Evolutionary conservation across 1,140 invertebrate genomes (phyloP), one percentile per base, ranked within the genome.

Genomic region (Halyomorpha halys): DNA sequence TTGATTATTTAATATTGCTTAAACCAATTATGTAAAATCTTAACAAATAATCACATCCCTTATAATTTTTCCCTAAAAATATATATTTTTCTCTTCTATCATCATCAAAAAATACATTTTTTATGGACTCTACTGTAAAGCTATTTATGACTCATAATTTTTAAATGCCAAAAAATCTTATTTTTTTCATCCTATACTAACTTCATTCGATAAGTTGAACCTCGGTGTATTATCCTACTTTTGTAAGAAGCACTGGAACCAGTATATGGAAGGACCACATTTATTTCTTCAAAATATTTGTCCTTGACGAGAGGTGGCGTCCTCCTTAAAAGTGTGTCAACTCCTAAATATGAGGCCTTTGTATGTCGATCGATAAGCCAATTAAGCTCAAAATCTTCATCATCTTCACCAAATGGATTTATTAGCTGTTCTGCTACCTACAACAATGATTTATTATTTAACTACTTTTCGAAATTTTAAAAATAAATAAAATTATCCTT

Each of bases 351-450:
- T 0, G 81, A 83, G 1, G 83, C 82, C 74, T 85, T 85, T 34
- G 79, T 79, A 62, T 86, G 84, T 60, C 83, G 75, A 74, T 86
- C 83, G 63, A 86, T 85, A 30, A 86, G 73, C 81, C 82, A 86
- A 69, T 86, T 86, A 13, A 84, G 71, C 70, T 89, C 86, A 74
- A 86, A 89, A 71, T 89, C 86, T 72, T 89, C 86, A 68, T 89
- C 86, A 69, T 89, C 86, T 69, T 89, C 86, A 5, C 86, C 86
- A 70, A 89, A 89, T 1, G 84, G 84, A 74, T 85, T 86, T 64
- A 86, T 86, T 66, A 86, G 71, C 71, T 83, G 82, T 72, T 86
- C 84, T 0, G 84, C 84, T 18, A 85, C 82, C 81, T 83, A 54
- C 34, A 54, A 67, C 19, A 39, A 39, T 13, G 6, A 6, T 6